Evolutionary conservation across 2,797 vertebrate genomes (phyloP), one percentile per base, ranked within the genome.

Genomic region (Triplophysa bombifrons): DNA sequence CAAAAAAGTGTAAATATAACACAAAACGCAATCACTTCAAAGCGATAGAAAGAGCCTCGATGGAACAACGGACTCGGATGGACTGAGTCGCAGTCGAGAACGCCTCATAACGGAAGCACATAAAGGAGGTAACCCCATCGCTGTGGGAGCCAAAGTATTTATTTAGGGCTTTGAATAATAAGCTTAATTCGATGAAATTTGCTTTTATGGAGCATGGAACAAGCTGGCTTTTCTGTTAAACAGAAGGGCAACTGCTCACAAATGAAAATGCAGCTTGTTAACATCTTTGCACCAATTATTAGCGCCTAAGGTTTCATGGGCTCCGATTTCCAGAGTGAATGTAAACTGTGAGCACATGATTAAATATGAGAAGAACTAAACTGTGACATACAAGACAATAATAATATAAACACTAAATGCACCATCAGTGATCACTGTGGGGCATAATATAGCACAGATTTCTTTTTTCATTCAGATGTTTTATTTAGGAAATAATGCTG

Each of bases 291-390:
- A 17, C 14, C 82, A 83, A 86, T 81, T 85, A 90, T 86, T 85
- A 88, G 86, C 87, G 84, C 89, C 87, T 86, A 87, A 90, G 83
- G 77, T 89, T 85, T 84, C 75, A 83, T 50, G 85, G 88, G 88
- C 90, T 91, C 76, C 55, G 87, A 90, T 90, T 86, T 87, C 84
- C 87, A 84, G 85, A 87, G 89, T 90, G 93, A 93, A 93, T 94
- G 93, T 93, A 93, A 87, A 89, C 90, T 58, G 58, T 78, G 61
- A 73, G 77, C 77, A 79, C 85, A 82, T 81, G 78, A 91, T 81
- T 63, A 86, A 88, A 84, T 70, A 82, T 90, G 85, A 91, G 58
- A 76, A 66, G 27, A 65, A 27, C 20, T 46, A 68, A 86, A 83
- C 83, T 86, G 81, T 86, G 85, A 86, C 68, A 58, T 91, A 92